Evolutionary conservation across 2,113 vertebrate genomes (phyloP).

Genomic region (Tinamus guttatus): DNA sequence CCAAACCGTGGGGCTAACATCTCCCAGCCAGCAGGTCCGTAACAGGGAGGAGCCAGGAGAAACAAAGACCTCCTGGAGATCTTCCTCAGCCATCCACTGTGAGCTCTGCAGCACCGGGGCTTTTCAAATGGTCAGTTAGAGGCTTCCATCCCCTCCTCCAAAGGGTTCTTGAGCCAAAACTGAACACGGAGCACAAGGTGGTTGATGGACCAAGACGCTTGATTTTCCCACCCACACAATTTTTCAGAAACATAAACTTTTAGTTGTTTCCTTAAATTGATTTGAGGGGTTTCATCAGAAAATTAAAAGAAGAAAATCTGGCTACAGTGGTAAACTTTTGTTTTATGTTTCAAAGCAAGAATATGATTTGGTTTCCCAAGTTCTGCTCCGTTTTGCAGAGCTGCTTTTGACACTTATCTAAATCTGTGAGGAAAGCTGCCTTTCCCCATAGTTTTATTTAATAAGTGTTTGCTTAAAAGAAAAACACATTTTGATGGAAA

Average conservation of each 20-base stretch:
- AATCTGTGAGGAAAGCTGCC: background rate
- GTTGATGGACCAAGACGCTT: background rate
- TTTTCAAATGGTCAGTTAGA: background rate
- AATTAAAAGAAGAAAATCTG: background rate
- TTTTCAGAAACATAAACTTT: background rate
- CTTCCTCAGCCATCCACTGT: background rate
- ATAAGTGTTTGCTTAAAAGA: fast-evolving
- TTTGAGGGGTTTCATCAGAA: background rate
- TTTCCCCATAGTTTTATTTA: background rate
- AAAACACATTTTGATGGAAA: background rate
- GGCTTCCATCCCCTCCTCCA: background rate
- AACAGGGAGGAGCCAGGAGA: background rate
- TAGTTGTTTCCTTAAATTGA: background rate
- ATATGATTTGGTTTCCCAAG: background rate
- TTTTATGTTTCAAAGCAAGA: background rate
- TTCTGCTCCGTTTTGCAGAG: background rate
- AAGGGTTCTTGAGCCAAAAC: background rate
- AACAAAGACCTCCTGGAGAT: background rate
- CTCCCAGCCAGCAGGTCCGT: background rate
- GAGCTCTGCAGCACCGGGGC: background rate
- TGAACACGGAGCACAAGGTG: fast-evolving
- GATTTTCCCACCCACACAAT: fast-evolving
- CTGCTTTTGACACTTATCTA: background rate
- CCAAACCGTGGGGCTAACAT: background rate
- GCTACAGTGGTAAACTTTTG: background rate